Evolutionary conservation across 2,113 vertebrate genomes (phyloP).

Genomic region (Phyllostomus discolor): DNA sequence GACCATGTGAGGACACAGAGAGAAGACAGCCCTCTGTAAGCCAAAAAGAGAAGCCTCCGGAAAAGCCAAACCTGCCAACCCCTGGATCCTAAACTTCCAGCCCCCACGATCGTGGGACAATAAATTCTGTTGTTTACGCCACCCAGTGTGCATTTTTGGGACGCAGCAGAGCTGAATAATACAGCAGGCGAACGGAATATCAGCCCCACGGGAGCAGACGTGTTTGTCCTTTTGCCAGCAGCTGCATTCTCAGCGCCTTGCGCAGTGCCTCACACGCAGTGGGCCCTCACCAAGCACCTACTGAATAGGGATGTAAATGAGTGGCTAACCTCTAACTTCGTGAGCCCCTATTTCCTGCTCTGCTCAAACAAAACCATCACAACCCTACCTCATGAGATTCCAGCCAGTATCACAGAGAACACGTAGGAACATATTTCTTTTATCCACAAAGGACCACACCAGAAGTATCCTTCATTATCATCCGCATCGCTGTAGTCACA

Average conservation of each 20-base stretch:
- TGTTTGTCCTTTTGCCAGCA: not conserved
- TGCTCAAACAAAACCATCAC: not conserved
- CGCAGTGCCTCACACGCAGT: fast-evolving
- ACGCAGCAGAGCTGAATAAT: not conserved
- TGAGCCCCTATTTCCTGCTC: not conserved
- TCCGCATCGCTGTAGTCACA: too few relatives aligned
- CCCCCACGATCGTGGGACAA: not conserved
- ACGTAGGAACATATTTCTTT: fast-evolving
- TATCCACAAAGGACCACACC: not conserved
- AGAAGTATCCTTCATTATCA: not conserved
- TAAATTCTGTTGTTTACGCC: too few relatives aligned
- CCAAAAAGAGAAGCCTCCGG: not conserved
- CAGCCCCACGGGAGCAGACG: not conserved
- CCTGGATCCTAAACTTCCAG: not conserved
- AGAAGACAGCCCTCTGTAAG: not conserved
- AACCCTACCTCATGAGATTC: too few relatives aligned
- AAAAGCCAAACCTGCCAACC: not conserved
- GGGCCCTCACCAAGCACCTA: not conserved
- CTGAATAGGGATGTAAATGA: not conserved
- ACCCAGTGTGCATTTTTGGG: not conserved
- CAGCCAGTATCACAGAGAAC: not conserved
- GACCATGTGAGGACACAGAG: fast-evolving
- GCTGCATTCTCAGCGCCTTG: not conserved
- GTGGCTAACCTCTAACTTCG: not conserved
- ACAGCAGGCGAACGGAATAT: not conserved